These are phyloP conservation scores for Acrobasis repandana DNA, from an alignment of 2,888 invertebrate genomes.

Conservation along the genomic window DNA sequence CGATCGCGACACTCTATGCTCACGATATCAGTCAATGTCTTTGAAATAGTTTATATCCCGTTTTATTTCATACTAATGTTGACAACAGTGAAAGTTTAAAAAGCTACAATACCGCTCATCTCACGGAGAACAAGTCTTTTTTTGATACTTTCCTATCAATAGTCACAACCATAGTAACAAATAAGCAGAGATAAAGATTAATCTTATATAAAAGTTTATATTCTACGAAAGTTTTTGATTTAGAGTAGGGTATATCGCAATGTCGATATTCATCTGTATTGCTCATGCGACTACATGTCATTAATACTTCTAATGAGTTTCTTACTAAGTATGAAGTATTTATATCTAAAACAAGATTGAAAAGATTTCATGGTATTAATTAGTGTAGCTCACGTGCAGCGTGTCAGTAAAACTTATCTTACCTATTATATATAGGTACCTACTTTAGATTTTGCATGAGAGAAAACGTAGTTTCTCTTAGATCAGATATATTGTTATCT, in stretches of 20 bases:
- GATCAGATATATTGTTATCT: too few species aligned
- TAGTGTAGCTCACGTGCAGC: not conserved
- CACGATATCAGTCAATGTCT: too few species aligned
- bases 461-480: not conserved
- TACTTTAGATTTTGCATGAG: not conserved
- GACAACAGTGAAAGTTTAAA: too few species aligned
- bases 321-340: not conserved
- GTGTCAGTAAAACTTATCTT: not conserved
- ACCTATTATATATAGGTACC: not conserved
- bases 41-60: too few species aligned
- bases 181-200: too few species aligned
- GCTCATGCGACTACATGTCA: not conserved
- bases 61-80: too few species aligned
- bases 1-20: too few species aligned
- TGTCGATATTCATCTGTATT: not conserved
- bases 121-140: too few species aligned
- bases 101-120: too few species aligned
- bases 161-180: too few species aligned
- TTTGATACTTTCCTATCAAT: too few species aligned
- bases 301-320: not conserved
- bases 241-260: not conserved
- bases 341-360: constrained; percentile 4
- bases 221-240: not conserved
- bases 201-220: not conserved
- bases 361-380: not conserved